Base-by-base conservation (phyloP, 2,888 invertebrate genomes). In the Microctonus brassicae region DNA sequence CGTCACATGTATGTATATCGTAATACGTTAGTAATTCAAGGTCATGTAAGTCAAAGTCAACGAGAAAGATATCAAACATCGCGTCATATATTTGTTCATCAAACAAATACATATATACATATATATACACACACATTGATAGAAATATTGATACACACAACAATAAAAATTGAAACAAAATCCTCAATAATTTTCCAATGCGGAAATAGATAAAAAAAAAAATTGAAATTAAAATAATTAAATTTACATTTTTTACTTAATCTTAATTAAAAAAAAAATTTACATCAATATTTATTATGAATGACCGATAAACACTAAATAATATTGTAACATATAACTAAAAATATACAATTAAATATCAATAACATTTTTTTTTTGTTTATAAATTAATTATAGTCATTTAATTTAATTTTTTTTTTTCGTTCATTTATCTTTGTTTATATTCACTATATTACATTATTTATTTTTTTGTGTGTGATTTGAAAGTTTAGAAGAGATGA, bases 11-110 rank as follows among this genome's bases (percentile, higher is more conserved):
- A 39, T 76, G 73, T 65, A 64, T 47, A 47, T 47, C n/a, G 7
- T 47, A 5, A 65, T 33, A 39, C 70, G 73, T 70, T 69, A 57
- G 29, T 66, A 58, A 70, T 73, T 73, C 77, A 78, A 76, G 74
- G 74, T 75, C 66, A 66, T 69, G 22, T 62, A 70, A 71, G 75
- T 74, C 69, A 72, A 76, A 76, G 72, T 47, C 42, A 47, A n/a
- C 17, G 42, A 17, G n/a, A 75, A 73, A 72, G 68, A 71, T 61
- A 70, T 69, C 69, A 68, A 65, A 67, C 39, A 69, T 33, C 24
- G 53, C 70, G 61, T 69, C 55, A 73, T 66, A 73, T 73, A 67
- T 75, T 74, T 70, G 62, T 70, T 57, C 36, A 66, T 26, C 42
- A 39, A 22, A 75, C 52, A 68, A 22, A 70, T 42, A 39, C 36